Evolutionary conservation across 2,113 vertebrate genomes (phyloP), one percentile per base, ranked within the genome.

Genomic region (Gopherus evgoodei): DNA sequence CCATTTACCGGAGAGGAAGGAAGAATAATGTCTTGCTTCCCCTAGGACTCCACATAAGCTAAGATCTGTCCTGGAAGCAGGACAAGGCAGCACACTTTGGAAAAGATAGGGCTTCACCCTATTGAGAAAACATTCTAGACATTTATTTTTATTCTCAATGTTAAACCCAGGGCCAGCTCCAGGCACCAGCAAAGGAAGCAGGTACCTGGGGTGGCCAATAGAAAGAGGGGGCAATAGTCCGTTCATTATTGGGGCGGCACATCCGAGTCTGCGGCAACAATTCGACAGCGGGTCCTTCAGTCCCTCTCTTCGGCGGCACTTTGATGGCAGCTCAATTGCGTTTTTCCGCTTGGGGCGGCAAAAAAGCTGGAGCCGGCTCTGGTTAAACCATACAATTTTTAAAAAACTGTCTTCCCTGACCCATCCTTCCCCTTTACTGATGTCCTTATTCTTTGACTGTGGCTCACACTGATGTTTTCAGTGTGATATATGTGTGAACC

Each of bases 361-460:
- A 50, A 50, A 50, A 50, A 50, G 13, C 50, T 50, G 50, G 13
- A 50, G 13, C 50, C 50, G 50, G 14, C 50, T 16, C 50, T 50
- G 50, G n/a, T 87, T 95, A 94, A 93, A 78, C 52, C 88, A 38
- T 50, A 52, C 22, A 86, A 84, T 90, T 59, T 59, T 59, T 62
- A 11, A 92, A 52, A 52, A 92, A 3, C 42, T 85, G 90, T 54
- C 47, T 96, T 97, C 81, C 65, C 79, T 86, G 90, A 96, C n/a
- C n/a, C 93, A 76, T 87, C 95, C 24, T 79, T 96, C 54, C 91
- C 88, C 56, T 97, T 86, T 97, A 80, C 90, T 94, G 87, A 42
- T 72, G 44, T 91, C 35, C 19, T 29, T 62, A 83, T 92, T 82
- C 52, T 95, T 93, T 94, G 44, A 94, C 95, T 92, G 29, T 2